phyloP scores from a whole-genome alignment of 1,140 invertebrate genomes.

The Drosophila nigrodunni region DNA sequence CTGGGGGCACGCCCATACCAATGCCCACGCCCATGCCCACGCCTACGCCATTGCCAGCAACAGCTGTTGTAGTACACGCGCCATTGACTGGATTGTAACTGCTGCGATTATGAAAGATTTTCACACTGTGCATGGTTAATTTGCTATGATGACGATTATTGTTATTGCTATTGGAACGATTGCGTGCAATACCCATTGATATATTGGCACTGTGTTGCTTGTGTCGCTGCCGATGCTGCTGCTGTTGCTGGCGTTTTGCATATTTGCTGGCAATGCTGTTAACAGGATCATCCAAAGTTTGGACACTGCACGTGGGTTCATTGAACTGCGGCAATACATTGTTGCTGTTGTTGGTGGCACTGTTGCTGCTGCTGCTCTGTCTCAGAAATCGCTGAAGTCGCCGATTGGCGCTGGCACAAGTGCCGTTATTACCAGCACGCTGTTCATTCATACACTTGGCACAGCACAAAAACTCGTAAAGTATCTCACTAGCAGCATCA shows the following conservation, averaged over 20 bases:
- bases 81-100: constrained; percentile 51
- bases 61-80: constrained; percentile 15
- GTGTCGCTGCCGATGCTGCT: constrained; percentile 43
- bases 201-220: constrained; percentile 53
- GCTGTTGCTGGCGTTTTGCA: constrained; percentile 67
- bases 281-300: constrained; percentile 69
- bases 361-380: constrained; percentile 34
- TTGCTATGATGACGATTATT: constrained; percentile 73
- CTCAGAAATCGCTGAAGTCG: constrained; percentile 60
- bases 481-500: constrained; percentile 56
- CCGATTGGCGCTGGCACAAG: constrained; percentile 47
- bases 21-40: constrained; percentile 17
- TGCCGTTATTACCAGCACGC: constrained; percentile 49
- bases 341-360: constrained; percentile 13
- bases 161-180: constrained; percentile 58
- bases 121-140: constrained; percentile 84
- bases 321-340: constrained; percentile 45
- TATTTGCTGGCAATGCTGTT: constrained; percentile 81
- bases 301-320: constrained; percentile 40
- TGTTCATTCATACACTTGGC: constrained; percentile 84
- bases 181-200: constrained; percentile 76
- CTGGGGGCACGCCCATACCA: constrained; percentile 25
- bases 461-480: constrained; percentile 84
- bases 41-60: constrained; percentile 16
- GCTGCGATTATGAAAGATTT: constrained; percentile 84